These are phyloP conservation scores for Penaeus vannamei DNA, from an alignment of 1,140 invertebrate species.

Conservation along the genomic window DNA sequence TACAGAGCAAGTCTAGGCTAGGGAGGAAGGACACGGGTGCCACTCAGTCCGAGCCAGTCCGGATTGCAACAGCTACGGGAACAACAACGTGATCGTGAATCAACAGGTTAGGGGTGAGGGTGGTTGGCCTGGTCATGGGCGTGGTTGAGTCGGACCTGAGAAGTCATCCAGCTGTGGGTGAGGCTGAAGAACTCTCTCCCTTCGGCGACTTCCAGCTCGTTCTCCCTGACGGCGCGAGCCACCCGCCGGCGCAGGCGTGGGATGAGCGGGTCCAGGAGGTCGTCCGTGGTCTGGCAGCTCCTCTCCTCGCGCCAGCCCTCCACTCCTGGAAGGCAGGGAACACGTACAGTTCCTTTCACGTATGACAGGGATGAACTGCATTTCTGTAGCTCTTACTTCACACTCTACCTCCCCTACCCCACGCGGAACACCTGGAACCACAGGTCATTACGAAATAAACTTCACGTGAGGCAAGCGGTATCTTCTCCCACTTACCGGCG, in stretches of 20 bases:
- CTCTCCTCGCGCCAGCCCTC: slow-evolving; percentile 38
- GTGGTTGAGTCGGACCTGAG: slow-evolving; percentile 54
- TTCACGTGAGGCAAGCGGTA: background rate
- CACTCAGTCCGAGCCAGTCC: no score
- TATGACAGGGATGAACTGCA: background rate
- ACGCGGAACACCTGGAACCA: no score
- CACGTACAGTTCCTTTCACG: background rate
- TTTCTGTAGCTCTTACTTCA: no score
- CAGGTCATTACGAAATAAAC: no score
- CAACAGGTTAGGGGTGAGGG: background rate
- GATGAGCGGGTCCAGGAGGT: slow-evolving; percentile 65
- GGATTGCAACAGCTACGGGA: no score
- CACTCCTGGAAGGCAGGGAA: background rate
- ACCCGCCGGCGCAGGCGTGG: slow-evolving; percentile 62
- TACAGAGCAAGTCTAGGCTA: no score
- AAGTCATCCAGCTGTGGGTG: slow-evolving; percentile 61
- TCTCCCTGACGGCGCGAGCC: slow-evolving; percentile 61
- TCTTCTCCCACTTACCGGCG: slow-evolving; percentile 22
- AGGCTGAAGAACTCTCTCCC: slow-evolving; percentile 65
- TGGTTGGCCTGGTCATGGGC: background rate
- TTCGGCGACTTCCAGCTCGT: slow-evolving; percentile 39
- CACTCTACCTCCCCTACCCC: no score
- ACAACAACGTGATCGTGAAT: background rate
- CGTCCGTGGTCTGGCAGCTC: slow-evolving; percentile 64
- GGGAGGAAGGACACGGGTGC: background rate